Base-by-base conservation (phyloP, 2,113 vertebrate genomes). In the Lynx canadensis region DNA sequence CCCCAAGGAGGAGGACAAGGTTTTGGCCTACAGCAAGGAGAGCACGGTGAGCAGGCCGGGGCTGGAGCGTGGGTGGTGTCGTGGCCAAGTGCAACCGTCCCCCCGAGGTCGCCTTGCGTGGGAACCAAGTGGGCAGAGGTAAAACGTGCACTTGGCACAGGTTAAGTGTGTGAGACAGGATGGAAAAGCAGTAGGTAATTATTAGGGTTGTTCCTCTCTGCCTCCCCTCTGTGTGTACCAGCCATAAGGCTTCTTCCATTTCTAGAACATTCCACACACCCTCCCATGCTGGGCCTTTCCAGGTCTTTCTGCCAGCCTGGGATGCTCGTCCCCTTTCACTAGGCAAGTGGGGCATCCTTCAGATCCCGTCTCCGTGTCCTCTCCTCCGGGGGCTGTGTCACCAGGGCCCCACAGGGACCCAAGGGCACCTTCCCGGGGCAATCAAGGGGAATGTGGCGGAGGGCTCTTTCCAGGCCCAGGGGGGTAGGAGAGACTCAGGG, bases 1-100 rank as follows among this genome's bases (percentile, higher is more conserved):
- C 98, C 99, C 99, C 0, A 99, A 99, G 96, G 99, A 99, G 29
- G 99, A 99, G 97, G 99, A 99, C 98, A 99, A 99, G 98, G 97
- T 99, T 33, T 98, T 99, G 92, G 99, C 99, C 92, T 99, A 99
- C 98, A 99, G 99, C 98, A 99, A 99, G 95, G 99, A 99, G 65
- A 98, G 99, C 96, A 99, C 99, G 99, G 99, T 99, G 98, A 98
- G 83, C 63, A 3, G 3, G 14, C 18, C 0, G 31, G 79, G 38
- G 0, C 48, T 12, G 38, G 15, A 12, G 50, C 21, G 19, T 13
- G 25, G 69, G 25, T 8, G 73, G 36, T 25, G 38, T 45, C 38
- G 7, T 1, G 25, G 73, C 38, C 13, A 3, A 7, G 7, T 13
- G 13, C 7, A 8, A 38, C 38, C 41, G 15, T 15, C 25, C 0